phyloP scores from a whole-genome alignment of 1,140 invertebrate species.

The Heliconius hermathena region DNA sequence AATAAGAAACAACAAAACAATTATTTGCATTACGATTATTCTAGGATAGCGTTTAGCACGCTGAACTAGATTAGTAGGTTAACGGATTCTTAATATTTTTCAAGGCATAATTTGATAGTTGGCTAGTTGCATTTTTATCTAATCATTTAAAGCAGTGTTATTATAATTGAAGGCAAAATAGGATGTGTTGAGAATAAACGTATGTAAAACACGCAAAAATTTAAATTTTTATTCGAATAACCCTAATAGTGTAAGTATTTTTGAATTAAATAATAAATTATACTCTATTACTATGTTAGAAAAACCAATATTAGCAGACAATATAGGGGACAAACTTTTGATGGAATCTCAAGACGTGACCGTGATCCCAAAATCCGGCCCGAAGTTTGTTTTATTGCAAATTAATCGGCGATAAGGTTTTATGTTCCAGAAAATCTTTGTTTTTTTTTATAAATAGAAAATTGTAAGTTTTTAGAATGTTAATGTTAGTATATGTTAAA shows the following conservation, averaged over 20 bases:
- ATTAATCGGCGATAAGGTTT: background rate
- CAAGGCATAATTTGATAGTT: background rate
- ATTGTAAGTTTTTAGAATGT: background rate
- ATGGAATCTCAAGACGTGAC: conserved; percentile 7
- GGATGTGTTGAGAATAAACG: no score
- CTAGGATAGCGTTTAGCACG: background rate
- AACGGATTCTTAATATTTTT: background rate
- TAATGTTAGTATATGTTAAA: no score
- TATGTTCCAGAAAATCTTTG: background rate
- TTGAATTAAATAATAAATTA: background rate
- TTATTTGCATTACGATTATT: background rate
- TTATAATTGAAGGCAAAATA: background rate
- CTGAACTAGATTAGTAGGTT: conserved; percentile 2
- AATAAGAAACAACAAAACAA: background rate
- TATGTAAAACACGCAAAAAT: no score
- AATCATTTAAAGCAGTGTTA: background rate
- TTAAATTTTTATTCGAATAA: no score
- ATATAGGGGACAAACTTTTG: background rate
- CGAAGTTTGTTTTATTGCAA: background rate
- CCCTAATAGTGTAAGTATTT: background rate
- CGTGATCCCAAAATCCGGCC: background rate
- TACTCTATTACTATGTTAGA: background rate
- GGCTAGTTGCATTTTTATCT: background rate
- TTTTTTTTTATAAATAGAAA: background rate
- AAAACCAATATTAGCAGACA: conserved; percentile 3